phyloP scores from a whole-genome alignment of 2,888 invertebrate species.

The Agrotis ipsilon region DNA sequence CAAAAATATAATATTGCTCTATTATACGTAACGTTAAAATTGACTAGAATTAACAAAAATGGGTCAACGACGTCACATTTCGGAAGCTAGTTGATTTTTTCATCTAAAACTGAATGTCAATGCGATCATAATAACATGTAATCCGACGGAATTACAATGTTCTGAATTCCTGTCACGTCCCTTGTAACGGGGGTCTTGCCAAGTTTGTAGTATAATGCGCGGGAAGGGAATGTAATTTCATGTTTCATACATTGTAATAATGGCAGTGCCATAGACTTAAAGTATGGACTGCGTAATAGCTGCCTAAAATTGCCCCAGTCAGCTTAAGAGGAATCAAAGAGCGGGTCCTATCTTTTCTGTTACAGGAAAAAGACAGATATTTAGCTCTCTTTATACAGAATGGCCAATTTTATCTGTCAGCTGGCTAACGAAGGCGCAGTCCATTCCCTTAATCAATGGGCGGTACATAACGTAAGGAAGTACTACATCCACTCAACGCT shows the following conservation, averaged over 20 bases:
- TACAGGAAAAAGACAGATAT: too few species aligned
- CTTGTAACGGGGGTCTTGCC: constrained; percentile 35
- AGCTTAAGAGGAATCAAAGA: too few species aligned
- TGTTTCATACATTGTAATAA: constrained; percentile 25
- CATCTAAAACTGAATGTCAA: constrained; percentile 75
- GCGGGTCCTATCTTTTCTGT: too few species aligned
- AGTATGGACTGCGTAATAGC: too few species aligned
- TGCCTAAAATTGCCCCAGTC: too few species aligned
- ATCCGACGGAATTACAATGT: constrained; percentile 64
- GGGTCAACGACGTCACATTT: constrained; percentile 81
- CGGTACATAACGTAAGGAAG: background rate
- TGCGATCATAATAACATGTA: constrained; percentile 71
- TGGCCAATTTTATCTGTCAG: too few species aligned
- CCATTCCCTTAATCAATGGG: too few species aligned
- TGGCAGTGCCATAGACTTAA: background rate
- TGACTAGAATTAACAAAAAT: constrained; percentile 67
- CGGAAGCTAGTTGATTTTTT: constrained; percentile 71
- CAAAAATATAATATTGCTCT: constrained; percentile 49
- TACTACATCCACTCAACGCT: constrained; percentile 41
- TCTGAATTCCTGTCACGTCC: constrained; percentile 3
- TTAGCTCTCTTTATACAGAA: too few species aligned
- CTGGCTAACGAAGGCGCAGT: too few species aligned
- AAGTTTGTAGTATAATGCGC: constrained; percentile 77
- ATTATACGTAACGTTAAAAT: constrained; percentile 59
- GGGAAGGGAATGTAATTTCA: constrained; percentile 31